Evolutionary conservation across 2,113 vertebrate genomes (phyloP), one percentile per base, ranked within the genome.

Genomic region (Pterocles burchelli): DNA sequence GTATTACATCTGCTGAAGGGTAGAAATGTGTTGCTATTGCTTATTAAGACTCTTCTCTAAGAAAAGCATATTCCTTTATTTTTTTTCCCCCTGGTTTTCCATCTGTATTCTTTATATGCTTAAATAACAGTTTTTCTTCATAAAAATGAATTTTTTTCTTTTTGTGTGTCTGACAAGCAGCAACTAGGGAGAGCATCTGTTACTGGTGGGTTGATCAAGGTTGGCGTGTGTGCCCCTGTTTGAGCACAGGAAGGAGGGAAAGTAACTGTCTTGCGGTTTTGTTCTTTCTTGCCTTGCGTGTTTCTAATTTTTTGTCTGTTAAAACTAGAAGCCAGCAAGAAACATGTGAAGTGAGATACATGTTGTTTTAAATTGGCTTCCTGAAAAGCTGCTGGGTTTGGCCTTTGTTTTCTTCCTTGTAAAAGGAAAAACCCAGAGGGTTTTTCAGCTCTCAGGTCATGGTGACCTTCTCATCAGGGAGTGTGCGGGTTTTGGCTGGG

Each of bases 211-310:
- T 29, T 72, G 61, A 33, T 55, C 10, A 13, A 33, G 58, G 31
- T 38, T 31, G 36, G 25, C 0, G 0, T 20, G 48, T 36, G 19
- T 52, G 48, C 17, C 18, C 11, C 24, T 38, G 1, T 29, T 1
- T 43, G 73, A 79, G 31, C 36, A 26, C 24, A 28, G 71, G 79
- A 34, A 51, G 22, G 25, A n/a, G 31, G 65, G 68, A 59, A 59
- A 38, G 5, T 43, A 66, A 61, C 62, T 51, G 18, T 43, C 46
- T 63, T 80, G 70, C 48, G 59, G 38, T 33, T 73, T 58, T 72
- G 36, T 41, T 86, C n/a, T 72, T 13, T 29, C 46, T 46, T 57
- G 36, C 61, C 52, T 28, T n/a, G 45, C 67, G 25, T 70, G 14
- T 55, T 70, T 65, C 45, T 49, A 2, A 0, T 21, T 58, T 54